Evolutionary conservation across 2,888 invertebrate species (phyloP).

Genomic region (Eupithecia centaureata): DNA sequence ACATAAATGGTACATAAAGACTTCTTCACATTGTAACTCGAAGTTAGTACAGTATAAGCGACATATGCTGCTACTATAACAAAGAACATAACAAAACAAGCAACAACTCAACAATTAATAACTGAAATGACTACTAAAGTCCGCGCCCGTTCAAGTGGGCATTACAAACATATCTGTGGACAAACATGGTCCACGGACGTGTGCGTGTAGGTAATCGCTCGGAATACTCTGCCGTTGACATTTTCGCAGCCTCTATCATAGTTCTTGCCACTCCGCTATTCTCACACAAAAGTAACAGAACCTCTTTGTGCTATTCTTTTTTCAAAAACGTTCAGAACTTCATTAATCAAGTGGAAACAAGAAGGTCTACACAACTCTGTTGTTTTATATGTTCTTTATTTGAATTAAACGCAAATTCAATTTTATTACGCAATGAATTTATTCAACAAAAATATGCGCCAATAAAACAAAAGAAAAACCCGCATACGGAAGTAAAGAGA

Average conservation of each 20-base stretch:
- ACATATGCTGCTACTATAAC: neutral
- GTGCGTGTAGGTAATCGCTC: constrained; percentile 29
- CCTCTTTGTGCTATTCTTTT: neutral
- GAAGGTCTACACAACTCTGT: neutral
- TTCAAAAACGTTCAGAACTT: neutral
- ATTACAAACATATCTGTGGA: constrained; percentile 19
- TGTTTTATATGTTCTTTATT: neutral
- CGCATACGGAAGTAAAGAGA: constrained; percentile 8
- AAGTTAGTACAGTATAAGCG: neutral
- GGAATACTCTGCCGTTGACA: constrained; percentile 34
- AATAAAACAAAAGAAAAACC: constrained; percentile 14
- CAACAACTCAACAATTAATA: constrained; percentile 10
- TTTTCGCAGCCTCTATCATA: constrained; percentile 20
- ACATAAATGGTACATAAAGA: no score
- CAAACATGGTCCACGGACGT: constrained; percentile 15
- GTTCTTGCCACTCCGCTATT: constrained; percentile 8
- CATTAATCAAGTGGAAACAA: neutral
- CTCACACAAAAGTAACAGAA: neutral
- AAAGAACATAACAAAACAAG: constrained; percentile 7
- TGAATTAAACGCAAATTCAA: neutral
- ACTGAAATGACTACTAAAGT: constrained; percentile 13
- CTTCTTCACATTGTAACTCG: neutral
- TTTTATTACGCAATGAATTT: neutral
- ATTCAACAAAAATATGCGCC: constrained; percentile 4
- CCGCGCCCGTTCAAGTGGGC: constrained; percentile 10